A percentile compares a stretch with the other conserved stretches of the same genome.
Conservation (phyloP, 1,140 invertebrate genomes). For the Cepaea nemoralis region DNA sequence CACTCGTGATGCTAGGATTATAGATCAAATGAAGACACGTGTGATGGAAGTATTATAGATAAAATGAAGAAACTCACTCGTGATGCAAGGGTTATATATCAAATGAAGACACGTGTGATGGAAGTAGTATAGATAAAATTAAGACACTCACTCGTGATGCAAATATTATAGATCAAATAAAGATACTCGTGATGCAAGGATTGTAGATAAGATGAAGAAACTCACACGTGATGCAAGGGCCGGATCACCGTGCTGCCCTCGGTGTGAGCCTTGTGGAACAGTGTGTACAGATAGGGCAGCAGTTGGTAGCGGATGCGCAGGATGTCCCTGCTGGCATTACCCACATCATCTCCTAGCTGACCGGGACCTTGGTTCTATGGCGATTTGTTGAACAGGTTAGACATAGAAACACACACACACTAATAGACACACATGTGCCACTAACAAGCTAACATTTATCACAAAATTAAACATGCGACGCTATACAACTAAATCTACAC, state of each 20-base stretch:
- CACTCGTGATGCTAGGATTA: too few relatives aligned
- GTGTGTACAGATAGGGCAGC: constrained; percentile 69
- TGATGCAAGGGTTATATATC: constrained; percentile 63
- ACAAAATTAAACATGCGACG: too few relatives aligned
- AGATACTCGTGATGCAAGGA: too few relatives aligned
- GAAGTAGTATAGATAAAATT: constrained; percentile 27
- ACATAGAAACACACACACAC: not conserved
- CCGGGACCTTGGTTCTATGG: constrained; percentile 68
- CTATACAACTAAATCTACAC: too few relatives aligned
- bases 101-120: constrained; percentile 44
- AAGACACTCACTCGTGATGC: constrained; percentile 63
- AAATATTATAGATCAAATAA: too few relatives aligned
- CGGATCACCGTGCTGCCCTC: constrained; percentile 64
- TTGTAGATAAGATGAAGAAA: too few relatives aligned
- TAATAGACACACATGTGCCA: too few relatives aligned
- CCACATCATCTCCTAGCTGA: constrained; percentile 58
- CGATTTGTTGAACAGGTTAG: not conserved
- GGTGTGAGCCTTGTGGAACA: constrained; percentile 64
- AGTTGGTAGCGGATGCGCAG: constrained; percentile 66
- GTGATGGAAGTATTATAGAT: too few relatives aligned
- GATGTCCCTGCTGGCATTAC: constrained; percentile 55
- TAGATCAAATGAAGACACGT: too few relatives aligned
- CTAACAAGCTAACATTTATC: too few relatives aligned
- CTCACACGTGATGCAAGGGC: constrained; percentile 67
- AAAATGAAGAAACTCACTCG: constrained; percentile 58